Evolutionary conservation across 2,113 vertebrate species (phyloP), one percentile per base, ranked within the genome.

Genomic region (Ptilonorhynchus violaceus): DNA sequence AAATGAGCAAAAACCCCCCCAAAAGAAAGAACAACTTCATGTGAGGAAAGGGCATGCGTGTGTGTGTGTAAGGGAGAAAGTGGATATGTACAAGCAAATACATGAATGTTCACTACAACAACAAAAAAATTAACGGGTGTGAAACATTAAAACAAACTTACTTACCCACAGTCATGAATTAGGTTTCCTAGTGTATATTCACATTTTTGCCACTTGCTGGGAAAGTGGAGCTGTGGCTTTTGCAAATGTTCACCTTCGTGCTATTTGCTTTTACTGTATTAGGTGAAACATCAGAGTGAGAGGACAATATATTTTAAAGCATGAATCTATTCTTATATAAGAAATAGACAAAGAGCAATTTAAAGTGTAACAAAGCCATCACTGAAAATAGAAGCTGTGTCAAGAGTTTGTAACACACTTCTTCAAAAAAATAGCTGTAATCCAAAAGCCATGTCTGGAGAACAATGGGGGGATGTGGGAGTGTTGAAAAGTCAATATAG

Each of bases 191-290:
- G 37, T 49, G 44, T 49, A 55, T 81, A 87, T 88, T 93, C 93
- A 94, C 70, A 52, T 78, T 95, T 96, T 96, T 88, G 84, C 77
- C 0, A 4, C 80, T 95, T 94, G 72, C 78, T 88, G 86, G 53
- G 44, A 55, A 86, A 73, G 59, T 91, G 81, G 53, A 90, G 49
- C 75, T 85, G 88, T 93, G 92, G 63, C 93, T 96, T 95, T 92
- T 94, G 85, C 52, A 12, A 64, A 59, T 64, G 75, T 88, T 95
- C 92, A 96, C 85, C 62, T 92, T 69, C 24, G 2, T 94, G 78
- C 52, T 84, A 37, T 80, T 93, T 93, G 93, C 88, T 92, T 94
- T 91, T 88, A 86, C 73, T 21, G 62, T 73, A 50, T 75, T 80
- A 89, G 10, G 8, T 73, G 85, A 79, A 91, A 88, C 69, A 94